Evolutionary conservation across 1,140 invertebrate species (phyloP), one percentile per base, ranked within the genome.

Genomic region (Orius insidiosus): DNA sequence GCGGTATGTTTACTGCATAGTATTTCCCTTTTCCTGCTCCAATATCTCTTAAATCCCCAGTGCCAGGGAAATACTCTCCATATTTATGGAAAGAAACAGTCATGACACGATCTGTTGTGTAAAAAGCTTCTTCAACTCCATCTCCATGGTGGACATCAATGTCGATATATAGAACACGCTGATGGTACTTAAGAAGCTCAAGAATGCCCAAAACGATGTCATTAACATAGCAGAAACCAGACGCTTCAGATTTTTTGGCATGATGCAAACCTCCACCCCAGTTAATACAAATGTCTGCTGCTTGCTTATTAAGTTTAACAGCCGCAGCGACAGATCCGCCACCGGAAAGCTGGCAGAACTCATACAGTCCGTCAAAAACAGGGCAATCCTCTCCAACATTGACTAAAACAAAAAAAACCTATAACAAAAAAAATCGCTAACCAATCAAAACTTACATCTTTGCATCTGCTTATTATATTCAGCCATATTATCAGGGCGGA

Each of bases 381-480:
- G 92, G 92, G 67, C 92, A 96, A 71, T 96, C 92, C 68, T 98
- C 95, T 16, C 95, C 95, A 18, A 99, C 94, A 71, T 98, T 95
- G 61, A 95, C 84, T 84, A 63, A 49, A 53, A 54, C 54, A 60
- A 53, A 43, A 51, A 53, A 56, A 50, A 14, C 24, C 31, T 3
- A 24, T 4, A 24, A 24, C 7, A 24, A 24, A 24, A 24, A n/a
- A 7, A 24, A 24, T 24, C 24, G n/a, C n/a, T n/a, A n/a, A n/a
- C n/a, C n/a, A n/a, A n/a, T 33, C 32, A 15, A 10, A n/a, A 71
- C 78, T 83, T 75, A 92, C 85, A 99, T 64, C 92, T 72, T 62
- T 98, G 94, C 95, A 99, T 98, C 65, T 98, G 94, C 68, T 98
- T 98, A 61, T 96, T 97, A 63, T 96, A 98, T 64, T 99, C 93